Evolutionary conservation across 2,888 invertebrate genomes (phyloP).

Genomic region (Melanotus villosus): DNA sequence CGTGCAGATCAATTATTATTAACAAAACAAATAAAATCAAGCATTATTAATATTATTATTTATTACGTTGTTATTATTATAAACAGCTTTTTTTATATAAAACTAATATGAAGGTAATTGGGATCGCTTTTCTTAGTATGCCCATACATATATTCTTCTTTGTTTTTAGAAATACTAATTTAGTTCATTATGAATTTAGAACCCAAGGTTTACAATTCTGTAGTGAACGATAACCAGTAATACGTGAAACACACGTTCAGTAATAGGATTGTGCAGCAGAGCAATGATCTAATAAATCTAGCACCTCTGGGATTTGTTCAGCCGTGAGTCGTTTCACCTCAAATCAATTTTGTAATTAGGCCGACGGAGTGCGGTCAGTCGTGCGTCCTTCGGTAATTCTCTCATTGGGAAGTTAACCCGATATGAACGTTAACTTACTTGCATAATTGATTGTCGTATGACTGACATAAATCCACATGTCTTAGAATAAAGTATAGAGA

Average conservation of each 20-base stretch:
- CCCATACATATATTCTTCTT: background rate
- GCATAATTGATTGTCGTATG: conserved; percentile 12
- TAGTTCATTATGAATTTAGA: conserved; percentile 32
- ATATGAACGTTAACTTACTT: conserved; percentile 45
- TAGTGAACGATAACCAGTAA: conserved; percentile 45
- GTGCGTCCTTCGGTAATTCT: conserved; percentile 60
- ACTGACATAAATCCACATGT: conserved; percentile 7
- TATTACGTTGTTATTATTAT: no score
- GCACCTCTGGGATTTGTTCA: conserved; percentile 62
- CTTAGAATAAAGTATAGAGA: background rate
- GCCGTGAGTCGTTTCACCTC: conserved; percentile 64
- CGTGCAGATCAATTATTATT: no score
- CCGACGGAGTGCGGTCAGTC: conserved; percentile 59
- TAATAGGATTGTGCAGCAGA: conserved; percentile 64
- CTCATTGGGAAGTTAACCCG: conserved; percentile 62
- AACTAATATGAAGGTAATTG: no score
- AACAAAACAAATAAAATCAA: no score
- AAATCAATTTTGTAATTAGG: conserved; percentile 66
- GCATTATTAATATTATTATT: no score
- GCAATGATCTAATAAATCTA: conserved; percentile 65
- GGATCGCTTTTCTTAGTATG: no score
- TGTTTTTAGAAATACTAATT: conserved; percentile 3
- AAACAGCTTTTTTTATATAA: no score
- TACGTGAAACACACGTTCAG: conserved; percentile 50
- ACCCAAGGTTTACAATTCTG: conserved; percentile 39